Conservation (phyloP, 2,113 vertebrate species). For the Rattus norvegicus region DNA sequence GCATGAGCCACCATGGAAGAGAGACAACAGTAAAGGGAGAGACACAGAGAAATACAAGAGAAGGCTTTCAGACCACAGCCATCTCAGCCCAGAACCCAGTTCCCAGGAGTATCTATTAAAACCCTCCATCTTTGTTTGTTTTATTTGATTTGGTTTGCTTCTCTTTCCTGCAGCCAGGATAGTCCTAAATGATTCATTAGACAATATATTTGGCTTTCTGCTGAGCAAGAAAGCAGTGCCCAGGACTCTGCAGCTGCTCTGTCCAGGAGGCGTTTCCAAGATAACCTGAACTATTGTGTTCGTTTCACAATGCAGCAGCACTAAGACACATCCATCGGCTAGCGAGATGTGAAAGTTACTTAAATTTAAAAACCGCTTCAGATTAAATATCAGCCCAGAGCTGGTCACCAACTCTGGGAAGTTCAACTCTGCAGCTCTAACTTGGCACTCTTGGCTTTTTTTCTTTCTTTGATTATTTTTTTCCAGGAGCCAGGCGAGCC, state of each 20-base stretch:
- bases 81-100: neutral
- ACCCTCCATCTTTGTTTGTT: neutral
- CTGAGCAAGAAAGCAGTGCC: neutral
- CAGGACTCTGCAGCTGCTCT: neutral
- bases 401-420: neutral
- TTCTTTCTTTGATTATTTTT: neutral
- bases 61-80: rapidly evolving
- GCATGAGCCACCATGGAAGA: neutral
- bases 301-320: neutral
- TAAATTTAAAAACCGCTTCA: neutral
- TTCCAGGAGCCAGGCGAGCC: neutral
- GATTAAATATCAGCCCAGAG: neutral
- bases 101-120: neutral
- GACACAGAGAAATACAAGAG: neutral
- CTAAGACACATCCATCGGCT: too few relatives aligned
- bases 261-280: neutral
- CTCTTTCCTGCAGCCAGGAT: neutral
- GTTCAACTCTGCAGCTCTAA: neutral
- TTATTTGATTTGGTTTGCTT: neutral
- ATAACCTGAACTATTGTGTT: neutral
- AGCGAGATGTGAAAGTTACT: too few relatives aligned
- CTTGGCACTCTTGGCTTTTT: neutral
- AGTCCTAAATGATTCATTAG: neutral
- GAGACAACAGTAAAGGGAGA: neutral
- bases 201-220: neutral